phyloP scores from a whole-genome alignment of 92 coral and sea anemone genomes.

The Pocillopora grandis region DNA sequence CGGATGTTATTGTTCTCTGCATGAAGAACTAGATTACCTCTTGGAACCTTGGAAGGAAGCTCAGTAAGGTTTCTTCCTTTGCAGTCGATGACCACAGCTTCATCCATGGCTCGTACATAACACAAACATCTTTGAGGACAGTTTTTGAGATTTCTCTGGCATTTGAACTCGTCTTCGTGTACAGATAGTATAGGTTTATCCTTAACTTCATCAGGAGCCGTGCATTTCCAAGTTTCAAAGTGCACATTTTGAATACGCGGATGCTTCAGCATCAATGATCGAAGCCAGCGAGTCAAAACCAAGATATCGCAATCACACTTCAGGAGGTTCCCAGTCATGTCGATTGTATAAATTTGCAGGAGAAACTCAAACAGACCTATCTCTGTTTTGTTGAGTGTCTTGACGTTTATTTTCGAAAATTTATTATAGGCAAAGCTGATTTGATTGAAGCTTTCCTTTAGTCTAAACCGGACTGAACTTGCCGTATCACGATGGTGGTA shows the following conservation, averaged over 20 bases:
- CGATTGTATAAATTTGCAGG: conserved; percentile 49
- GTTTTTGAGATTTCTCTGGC: conserved; percentile 42
- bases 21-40: conserved; percentile 55
- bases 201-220: conserved; percentile 42
- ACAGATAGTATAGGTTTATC: conserved; percentile 45
- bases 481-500: conserved; percentile 49
- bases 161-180: conserved; percentile 37
- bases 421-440: conserved; percentile 57
- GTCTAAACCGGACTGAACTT: conserved; percentile 7
- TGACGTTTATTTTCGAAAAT: conserved; percentile 40
- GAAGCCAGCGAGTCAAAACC: conserved; percentile 27
- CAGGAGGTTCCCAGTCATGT: conserved; percentile 63
- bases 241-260: conserved; percentile 13
- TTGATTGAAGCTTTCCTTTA: conserved; percentile 30
- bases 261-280: conserved; percentile 6
- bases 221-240: conserved; percentile 74
- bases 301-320: conserved; percentile 64
- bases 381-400: conserved; percentile 36
- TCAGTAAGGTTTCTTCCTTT: conserved; percentile 38
- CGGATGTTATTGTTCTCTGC: conserved; percentile 55
- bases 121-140: conserved; percentile 67
- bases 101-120: conserved; percentile 48
- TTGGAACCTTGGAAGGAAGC: conserved; percentile 62
- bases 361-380: conserved; percentile 33
- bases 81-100: conserved; percentile 52